Evolutionary conservation across 2,888 invertebrate genomes (phyloP), one percentile per base, ranked within the genome.

Genomic region (Isotomurus palustris): DNA sequence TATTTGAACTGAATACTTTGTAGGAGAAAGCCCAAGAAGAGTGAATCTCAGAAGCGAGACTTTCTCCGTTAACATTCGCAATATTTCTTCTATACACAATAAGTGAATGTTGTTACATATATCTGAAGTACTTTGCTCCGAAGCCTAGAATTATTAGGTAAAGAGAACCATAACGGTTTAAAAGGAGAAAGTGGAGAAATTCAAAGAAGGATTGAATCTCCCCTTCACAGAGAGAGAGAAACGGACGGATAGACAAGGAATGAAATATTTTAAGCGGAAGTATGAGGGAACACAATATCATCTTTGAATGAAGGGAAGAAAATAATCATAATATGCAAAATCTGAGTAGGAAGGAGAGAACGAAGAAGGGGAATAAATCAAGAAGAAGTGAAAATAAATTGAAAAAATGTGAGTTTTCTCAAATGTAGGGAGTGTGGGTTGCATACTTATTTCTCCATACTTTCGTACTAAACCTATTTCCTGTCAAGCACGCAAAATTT

Each of bases 381-480:
- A 43, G 22, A 6, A 29, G 27, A 28, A 47, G 28, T 6, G n/a
- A 47, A 47, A 47, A 29, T 47, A 47, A 47, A 47, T 47, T 47
- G 47, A 47, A 47, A 29, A 47, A 47, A 28, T 47, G 19, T 47
- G 28, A 17, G 28, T 47, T 28, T 19, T 28, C 22, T 28, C 43
- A 38, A 14, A 38, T 38, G 17, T 38, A 17, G n/a, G n/a, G n/a
- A n/a, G n/a, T 43, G 12, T 22, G 19, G 22, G 43, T 22, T 43
- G 32, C 32, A 43, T 24, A 43, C n/a, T 43, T 43, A 43, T 43
- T 43, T 43, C 24, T 12, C 43, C 43, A 43, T 43, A 43, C 43
- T 43, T 43, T 43, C n/a, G n/a, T n/a, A n/a, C 43, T 43, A 43
- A 43, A 19, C 47, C 47, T 28, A 47, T 47, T 47, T 47, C 47